phyloP scores from a whole-genome alignment of 1,140 invertebrate species.

The Eufriesea mexicana region DNA sequence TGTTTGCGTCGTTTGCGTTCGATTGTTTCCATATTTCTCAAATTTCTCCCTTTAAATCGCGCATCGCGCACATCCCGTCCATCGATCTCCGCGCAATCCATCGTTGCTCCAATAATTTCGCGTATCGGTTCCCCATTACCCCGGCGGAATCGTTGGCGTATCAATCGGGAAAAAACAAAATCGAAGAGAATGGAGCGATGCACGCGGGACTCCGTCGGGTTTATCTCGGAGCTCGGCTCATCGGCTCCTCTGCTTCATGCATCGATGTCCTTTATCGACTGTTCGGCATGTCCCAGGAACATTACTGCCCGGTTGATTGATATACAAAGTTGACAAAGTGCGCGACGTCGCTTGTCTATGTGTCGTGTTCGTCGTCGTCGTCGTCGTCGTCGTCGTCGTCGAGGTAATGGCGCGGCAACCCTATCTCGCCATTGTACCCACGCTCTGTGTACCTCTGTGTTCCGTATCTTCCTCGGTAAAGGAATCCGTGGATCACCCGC shows the following conservation, averaged over 20 bases:
- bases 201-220: slow-evolving; percentile 4
- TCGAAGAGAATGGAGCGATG: slow-evolving; percentile 23
- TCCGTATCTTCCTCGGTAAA: slow-evolving; percentile 60
- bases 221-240: slow-evolving; percentile 67
- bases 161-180: slow-evolving; percentile 43
- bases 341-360: slow-evolving; percentile 50
- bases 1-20: too few relatives aligned
- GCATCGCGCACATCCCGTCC: too few relatives aligned
- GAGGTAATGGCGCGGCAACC: slow-evolving; percentile 76
- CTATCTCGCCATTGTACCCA: slow-evolving; percentile 67
- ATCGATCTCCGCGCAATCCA: not conserved
- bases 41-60: too few relatives aligned
- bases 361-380: slow-evolving; percentile 50
- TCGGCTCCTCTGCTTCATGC: slow-evolving; percentile 61
- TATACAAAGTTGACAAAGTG: slow-evolving; percentile 74
- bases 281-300: slow-evolving; percentile 49
- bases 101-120: slow-evolving; percentile 18
- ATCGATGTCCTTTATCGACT: slow-evolving; percentile 61
- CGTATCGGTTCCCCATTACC: slow-evolving; percentile 22
- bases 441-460: slow-evolving; percentile 28
- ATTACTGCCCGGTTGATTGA: slow-evolving; percentile 66
- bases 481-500: slow-evolving; percentile 44
- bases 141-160: not conserved
- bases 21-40: too few relatives aligned
- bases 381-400: slow-evolving; percentile 62